phyloP scores from a whole-genome alignment of 2,113 vertebrate genomes.

The Oncorhynchus tshawytscha region DNA sequence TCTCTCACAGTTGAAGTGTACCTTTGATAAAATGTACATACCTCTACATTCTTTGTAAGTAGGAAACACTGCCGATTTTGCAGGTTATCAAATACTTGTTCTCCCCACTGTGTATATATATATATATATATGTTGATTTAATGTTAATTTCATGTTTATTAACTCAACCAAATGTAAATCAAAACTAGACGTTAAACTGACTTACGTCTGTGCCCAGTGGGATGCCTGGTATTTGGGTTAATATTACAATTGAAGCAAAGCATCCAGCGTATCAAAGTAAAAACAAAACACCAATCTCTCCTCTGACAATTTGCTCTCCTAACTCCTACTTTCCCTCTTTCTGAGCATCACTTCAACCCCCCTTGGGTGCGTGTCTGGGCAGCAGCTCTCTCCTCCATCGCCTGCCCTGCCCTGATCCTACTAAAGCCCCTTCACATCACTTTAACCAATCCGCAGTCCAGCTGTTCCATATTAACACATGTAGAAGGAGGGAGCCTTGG shows the following conservation, averaged over 20 bases:
- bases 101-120: too few species aligned
- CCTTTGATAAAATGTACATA: too few species aligned
- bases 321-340: constrained; percentile 22
- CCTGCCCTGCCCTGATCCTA: constrained; percentile 57
- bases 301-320: constrained; percentile 11
- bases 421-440: constrained; percentile 53
- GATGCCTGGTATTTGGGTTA: too few species aligned
- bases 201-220: too few species aligned
- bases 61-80: too few species aligned
- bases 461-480: constrained; percentile 76
- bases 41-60: too few species aligned
- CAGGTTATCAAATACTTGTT: too few species aligned
- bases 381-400: constrained; percentile 52
- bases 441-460: constrained; percentile 60
- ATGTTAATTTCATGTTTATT: too few species aligned
- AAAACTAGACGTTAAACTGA: too few species aligned
- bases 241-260: background rate
- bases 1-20: too few species aligned
- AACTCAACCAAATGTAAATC: too few species aligned
- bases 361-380: constrained; percentile 45
- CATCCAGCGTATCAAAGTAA: constrained; percentile 23
- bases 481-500: constrained; percentile 49
- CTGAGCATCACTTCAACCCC: background rate
- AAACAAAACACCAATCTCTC: constrained; percentile 9
- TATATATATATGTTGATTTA: too few species aligned